A percentile compares a stretch with the other conserved stretches of the same genome.
Conservation (phyloP, 2,797 vertebrate genomes). For the Spinus pinus region DNA sequence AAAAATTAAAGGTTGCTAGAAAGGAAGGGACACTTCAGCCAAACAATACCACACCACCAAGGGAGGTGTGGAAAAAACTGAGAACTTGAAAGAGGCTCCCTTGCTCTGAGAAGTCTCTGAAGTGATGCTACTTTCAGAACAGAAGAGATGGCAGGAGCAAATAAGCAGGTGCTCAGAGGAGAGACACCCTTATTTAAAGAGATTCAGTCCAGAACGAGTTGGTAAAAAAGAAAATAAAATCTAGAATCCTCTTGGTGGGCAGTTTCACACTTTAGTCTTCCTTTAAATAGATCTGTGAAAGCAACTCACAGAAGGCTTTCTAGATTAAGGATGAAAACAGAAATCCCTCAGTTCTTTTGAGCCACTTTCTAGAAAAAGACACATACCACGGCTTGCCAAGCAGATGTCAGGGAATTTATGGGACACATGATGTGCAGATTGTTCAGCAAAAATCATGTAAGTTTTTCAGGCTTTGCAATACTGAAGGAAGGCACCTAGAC, state of each 20-base stretch:
- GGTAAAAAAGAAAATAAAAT: neutral
- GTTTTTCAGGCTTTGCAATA: neutral
- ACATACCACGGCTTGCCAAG: neutral
- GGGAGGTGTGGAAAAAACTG: neutral
- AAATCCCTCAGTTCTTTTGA: slow-evolving; percentile 37
- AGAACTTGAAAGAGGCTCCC: slow-evolving; percentile 1
- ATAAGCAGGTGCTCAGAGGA: neutral
- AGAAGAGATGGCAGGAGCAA: neutral
- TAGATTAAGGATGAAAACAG: slow-evolving; percentile 54
- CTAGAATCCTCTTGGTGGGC: slow-evolving; percentile 31
- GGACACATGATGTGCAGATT: slow-evolving; percentile 33
- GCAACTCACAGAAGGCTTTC: slow-evolving; percentile 44
- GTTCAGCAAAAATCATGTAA: slow-evolving; percentile 25
- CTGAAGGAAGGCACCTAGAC: neutral
- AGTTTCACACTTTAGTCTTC: slow-evolving; percentile 39
- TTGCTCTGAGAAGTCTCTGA: neutral
- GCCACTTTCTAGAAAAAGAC: slow-evolving; percentile 45
- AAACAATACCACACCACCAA: neutral
- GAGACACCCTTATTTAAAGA: neutral
- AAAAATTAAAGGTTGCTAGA: slow-evolving; percentile 31
- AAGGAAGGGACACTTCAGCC: slow-evolving; percentile 21
- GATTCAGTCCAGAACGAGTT: neutral
- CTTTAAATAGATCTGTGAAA: slow-evolving; percentile 46
- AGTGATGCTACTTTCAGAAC: slow-evolving; percentile 1
- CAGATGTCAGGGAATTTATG: slow-evolving; percentile 51